phyloP scores from a whole-genome alignment of 2,797 vertebrate species.

The Megalops cyprinoides region DNA sequence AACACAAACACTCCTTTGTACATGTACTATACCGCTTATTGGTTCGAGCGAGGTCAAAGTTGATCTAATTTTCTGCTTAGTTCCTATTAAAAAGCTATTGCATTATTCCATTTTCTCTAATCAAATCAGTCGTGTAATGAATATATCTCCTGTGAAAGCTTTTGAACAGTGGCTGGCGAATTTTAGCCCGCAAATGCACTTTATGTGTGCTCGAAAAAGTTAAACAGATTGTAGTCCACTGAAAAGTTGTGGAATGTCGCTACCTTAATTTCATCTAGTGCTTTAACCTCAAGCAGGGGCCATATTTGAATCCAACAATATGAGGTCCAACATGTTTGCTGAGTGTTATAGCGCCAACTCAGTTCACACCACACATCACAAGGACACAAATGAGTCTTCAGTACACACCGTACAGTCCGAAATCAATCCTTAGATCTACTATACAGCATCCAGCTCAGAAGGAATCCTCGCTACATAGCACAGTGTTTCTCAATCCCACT shows the following conservation, averaged over 20 bases:
- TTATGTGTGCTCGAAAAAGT: constrained; percentile 44
- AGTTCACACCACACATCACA: no score
- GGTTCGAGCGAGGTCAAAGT: constrained; percentile 75
- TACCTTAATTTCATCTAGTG: background rate
- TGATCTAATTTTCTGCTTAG: constrained; percentile 83
- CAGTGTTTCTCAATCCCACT: no score
- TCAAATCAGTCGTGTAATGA: constrained; percentile 68
- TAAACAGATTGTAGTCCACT: constrained; percentile 35
- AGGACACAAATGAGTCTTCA: background rate
- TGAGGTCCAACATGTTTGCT: background rate
- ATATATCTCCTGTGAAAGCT: constrained; percentile 69
- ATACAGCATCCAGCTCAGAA: no score
- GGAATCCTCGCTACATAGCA: no score
- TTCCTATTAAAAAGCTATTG: constrained; percentile 80
- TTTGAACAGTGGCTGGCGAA: constrained; percentile 70
- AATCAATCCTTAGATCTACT: background rate
- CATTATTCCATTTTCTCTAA: constrained; percentile 83
- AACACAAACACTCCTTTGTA: constrained; percentile 73
- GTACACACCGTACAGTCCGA: background rate
- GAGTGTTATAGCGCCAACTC: no score
- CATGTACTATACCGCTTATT: constrained; percentile 63
- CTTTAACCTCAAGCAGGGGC: background rate
- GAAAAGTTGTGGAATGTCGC: background rate
- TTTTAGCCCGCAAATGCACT: constrained; percentile 63
- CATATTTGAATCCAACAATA: background rate